Conservation (phyloP, 2,797 vertebrate species). For the Pangasius sanitwongsei region DNA sequence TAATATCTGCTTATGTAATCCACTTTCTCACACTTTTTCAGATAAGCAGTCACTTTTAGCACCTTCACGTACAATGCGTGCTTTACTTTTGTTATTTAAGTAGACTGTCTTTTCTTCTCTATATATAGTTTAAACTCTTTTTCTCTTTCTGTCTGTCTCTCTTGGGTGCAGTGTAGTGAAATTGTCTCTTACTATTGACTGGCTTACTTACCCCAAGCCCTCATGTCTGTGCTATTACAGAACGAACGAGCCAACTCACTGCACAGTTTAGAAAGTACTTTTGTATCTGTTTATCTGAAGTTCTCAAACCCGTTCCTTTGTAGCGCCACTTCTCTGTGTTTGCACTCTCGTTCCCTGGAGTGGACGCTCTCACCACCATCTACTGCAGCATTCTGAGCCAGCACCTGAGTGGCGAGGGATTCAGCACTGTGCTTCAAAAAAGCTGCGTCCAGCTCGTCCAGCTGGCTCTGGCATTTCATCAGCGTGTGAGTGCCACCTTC, state of each 20-base stretch:
- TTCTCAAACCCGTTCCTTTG: not conserved
- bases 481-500: conserved; percentile 81
- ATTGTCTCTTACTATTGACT: conserved; percentile 23
- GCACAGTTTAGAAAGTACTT: not conserved
- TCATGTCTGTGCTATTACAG: not conserved
- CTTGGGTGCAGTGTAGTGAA: conserved; percentile 1
- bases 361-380: conserved; percentile 87
- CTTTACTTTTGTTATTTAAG: not conserved
- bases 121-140: not conserved
- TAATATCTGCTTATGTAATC: not conserved
- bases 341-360: conserved; percentile 85
- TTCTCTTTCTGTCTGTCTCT: not conserved
- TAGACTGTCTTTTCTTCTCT: too few species aligned
- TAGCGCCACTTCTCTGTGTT: conserved; percentile 95
- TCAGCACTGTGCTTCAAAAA: conserved; percentile 76
- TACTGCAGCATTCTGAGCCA: conserved; percentile 88
- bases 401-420: conserved; percentile 79
- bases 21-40: not conserved
- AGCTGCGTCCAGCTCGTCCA: conserved; percentile 77
- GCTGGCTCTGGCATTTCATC: conserved; percentile 84
- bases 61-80: not conserved
- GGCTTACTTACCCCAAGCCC: not conserved
- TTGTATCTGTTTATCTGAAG: not conserved
- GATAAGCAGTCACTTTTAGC: not conserved
- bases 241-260: not conserved